Evolutionary conservation across 2,113 vertebrate genomes (phyloP).

Genomic region (Percina caprodes): DNA sequence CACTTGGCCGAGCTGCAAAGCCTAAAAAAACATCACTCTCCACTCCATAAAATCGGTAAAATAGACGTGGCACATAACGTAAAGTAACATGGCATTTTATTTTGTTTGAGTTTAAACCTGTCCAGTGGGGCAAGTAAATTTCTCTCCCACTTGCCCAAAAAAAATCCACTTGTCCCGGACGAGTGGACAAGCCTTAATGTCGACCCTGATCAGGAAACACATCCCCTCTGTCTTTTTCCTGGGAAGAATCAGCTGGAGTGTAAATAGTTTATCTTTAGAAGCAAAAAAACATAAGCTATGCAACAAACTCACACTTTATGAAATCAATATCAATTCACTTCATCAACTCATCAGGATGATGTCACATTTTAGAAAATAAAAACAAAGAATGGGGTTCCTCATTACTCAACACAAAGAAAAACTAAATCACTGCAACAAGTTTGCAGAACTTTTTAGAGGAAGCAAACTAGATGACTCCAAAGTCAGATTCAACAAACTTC

Average conservation of each 20-base stretch:
- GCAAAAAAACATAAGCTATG: background rate
- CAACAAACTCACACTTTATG: background rate
- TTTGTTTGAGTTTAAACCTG: no score
- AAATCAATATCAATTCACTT: background rate
- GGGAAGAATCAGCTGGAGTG: background rate
- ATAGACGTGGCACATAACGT: no score
- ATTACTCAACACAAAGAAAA: background rate
- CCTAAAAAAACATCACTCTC: no score
- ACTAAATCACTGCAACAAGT: background rate
- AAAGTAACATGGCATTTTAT: no score
- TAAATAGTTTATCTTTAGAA: background rate
- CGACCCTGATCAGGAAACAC: no score
- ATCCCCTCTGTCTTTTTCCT: background rate
- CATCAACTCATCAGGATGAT: background rate
- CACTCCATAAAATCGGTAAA: no score
- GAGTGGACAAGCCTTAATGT: no score
- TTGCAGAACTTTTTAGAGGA: background rate
- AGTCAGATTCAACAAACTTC: background rate
- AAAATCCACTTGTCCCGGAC: accelerated
- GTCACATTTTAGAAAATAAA: background rate
- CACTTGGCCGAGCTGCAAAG: no score
- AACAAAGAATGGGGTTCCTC: background rate
- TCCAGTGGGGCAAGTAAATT: no score
- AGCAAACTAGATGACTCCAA: background rate
- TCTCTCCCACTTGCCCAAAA: no score